Evolutionary conservation across 1,140 invertebrate genomes (phyloP).

Genomic region (Pissodes strobi): DNA sequence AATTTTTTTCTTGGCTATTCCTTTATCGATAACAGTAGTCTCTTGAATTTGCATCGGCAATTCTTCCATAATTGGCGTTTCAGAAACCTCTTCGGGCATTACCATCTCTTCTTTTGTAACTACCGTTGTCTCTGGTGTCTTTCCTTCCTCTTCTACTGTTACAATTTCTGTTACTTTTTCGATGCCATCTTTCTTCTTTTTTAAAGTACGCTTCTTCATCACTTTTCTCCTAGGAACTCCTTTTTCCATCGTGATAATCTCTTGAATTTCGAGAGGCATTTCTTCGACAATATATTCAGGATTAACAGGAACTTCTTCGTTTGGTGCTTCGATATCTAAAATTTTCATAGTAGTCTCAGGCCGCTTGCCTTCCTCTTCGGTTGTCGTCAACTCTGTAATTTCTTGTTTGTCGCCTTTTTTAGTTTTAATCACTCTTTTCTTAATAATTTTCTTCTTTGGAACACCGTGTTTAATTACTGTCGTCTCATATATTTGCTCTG

Average conservation of each 20-base stretch:
- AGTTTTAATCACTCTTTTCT: conserved; percentile 44
- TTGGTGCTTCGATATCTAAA: conserved; percentile 50
- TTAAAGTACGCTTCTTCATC: conserved; percentile 53
- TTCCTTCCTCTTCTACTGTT: conserved; percentile 50
- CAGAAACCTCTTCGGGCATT: conserved; percentile 35
- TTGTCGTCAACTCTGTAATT: conserved; percentile 47
- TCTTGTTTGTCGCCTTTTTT: conserved; percentile 41
- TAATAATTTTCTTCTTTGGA: conserved; percentile 42
- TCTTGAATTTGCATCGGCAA: conserved; percentile 44
- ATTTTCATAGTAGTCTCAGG: conserved; percentile 45
- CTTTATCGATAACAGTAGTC: conserved; percentile 14
- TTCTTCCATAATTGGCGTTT: conserved; percentile 45
- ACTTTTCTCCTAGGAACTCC: conserved; percentile 47
- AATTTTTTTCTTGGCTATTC: conserved; percentile 30
- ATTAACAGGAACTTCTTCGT: no score
- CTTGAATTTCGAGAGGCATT: conserved; percentile 13
- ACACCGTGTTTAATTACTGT: conserved; percentile 46
- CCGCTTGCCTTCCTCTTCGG: conserved; percentile 46
- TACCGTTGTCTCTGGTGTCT: conserved; percentile 53
- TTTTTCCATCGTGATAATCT: conserved; percentile 41
- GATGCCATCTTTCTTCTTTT: conserved; percentile 50
- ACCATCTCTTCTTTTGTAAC: conserved; percentile 48
- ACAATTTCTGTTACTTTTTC: conserved; percentile 48
- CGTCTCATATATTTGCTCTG: conserved; percentile 53
- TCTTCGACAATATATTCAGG: conserved; percentile 20